Evolutionary conservation across 2,888 invertebrate genomes (phyloP).

Genomic region (Leucania comma): DNA sequence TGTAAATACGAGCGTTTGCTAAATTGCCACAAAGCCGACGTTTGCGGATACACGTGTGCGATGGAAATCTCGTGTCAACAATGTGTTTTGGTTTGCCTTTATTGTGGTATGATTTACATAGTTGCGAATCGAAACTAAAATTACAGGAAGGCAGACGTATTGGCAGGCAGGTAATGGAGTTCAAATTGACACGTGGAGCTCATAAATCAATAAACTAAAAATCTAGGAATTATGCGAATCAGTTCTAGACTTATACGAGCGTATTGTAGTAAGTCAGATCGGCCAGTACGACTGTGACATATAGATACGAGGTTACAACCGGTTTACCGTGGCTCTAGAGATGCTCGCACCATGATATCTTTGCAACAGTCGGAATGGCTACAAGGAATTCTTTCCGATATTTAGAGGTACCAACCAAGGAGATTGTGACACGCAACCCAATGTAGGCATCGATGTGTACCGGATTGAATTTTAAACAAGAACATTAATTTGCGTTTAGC

Average conservation of each 20-base stretch:
- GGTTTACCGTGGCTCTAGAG: slow-evolving; percentile 67
- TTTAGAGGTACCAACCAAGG: slow-evolving; percentile 64
- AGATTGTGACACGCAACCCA: slow-evolving; percentile 72
- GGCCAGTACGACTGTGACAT: slow-evolving; percentile 63
- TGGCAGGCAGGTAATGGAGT: background rate
- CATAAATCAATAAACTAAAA: background rate
- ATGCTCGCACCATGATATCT: slow-evolving; percentile 69
- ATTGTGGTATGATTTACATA: slow-evolving; percentile 61
- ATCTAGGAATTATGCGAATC: background rate
- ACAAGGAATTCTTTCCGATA: slow-evolving; percentile 67
- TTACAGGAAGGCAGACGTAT: slow-evolving; percentile 20
- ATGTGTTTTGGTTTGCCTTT: slow-evolving; percentile 61
- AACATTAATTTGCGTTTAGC: slow-evolving; percentile 46
- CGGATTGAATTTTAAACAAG: slow-evolving; percentile 60
- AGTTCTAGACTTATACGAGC: slow-evolving; percentile 18
- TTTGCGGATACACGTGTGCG: slow-evolving; percentile 48
- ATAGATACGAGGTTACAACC: slow-evolving; percentile 71
- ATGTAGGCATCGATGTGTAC: slow-evolving; percentile 58
- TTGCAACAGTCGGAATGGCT: slow-evolving; percentile 66
- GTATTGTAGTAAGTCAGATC: slow-evolving; percentile 63
- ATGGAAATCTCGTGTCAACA: slow-evolving; percentile 67
- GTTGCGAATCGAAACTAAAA: slow-evolving; percentile 44
- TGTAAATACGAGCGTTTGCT: slow-evolving; percentile 59
- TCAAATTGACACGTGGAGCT: background rate
- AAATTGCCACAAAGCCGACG: slow-evolving; percentile 60